Evolutionary conservation across 2,888 invertebrate genomes (phyloP), one percentile per base, ranked within the genome.

Genomic region (Lumbricus terrestris): DNA sequence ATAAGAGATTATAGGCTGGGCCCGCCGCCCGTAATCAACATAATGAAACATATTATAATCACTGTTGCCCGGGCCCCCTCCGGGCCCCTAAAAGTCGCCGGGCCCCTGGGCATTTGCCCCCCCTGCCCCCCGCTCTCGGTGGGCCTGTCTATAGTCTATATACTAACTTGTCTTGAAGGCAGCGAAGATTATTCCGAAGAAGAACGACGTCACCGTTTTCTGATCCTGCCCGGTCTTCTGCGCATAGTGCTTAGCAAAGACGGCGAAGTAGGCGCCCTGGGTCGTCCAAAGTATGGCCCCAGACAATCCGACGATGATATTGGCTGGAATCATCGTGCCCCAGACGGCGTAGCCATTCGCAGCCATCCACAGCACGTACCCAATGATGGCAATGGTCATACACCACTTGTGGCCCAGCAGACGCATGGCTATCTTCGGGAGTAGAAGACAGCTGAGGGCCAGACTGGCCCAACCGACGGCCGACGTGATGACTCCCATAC

Each of bases 251-350:
- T n/a, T 37, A 23, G 83, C 85, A 8, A 90, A 1, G 38, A 94
- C 93, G n/a, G 99, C 99, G 92, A 99, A 96, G 95, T 99, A 99
- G 1, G 98, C 98, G 91, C 98, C 98, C 95, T 99, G 98, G n/a
- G 99, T 98, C 0, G 98, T 97, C 99, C 99, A 99, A 97, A 99
- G 97, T 89, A 98, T 98, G 0, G 98, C 98, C 4, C 98, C 98
- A 18, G 98, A 98, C 90, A 98, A 95, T 92, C 99, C 99, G 82
- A 98, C 96, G 34, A 99, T 96, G 42, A 98, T 97, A 37, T 98
- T 98, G 82, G 98, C 97, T 0, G 95, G 94, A 18, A 95, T 93
- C 92, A 95, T 94, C 33, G 98, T 98, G 95, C 97, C 98, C 92
- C 96, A 96, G 92, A 96, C 91, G 40, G 91, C 91, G 47, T 91